A percentile compares a stretch with the other conserved stretches of the same genome.
Evolutionary conservation across 1,140 invertebrate species (phyloP).

Genomic region (Laodelphax striatellus): DNA sequence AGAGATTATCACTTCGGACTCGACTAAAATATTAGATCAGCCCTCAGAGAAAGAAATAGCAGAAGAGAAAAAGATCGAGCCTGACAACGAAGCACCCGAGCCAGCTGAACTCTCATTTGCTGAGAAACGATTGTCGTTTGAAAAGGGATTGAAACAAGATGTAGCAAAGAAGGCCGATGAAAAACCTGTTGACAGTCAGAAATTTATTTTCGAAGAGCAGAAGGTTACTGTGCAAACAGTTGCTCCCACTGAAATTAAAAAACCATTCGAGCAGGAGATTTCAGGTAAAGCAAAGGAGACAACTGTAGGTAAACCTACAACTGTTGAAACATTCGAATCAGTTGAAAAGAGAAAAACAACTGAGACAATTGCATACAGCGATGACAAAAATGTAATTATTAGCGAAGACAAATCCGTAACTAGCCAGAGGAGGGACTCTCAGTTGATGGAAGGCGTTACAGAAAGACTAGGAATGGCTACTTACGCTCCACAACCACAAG

Average conservation of each 20-base stretch:
- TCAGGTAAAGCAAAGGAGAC: constrained; percentile 3
- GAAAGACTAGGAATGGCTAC: constrained; percentile 28
- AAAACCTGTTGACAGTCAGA: background rate
- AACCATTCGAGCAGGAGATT: constrained; percentile 23
- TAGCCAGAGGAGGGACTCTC: constrained; percentile 27
- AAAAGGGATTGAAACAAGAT: constrained; percentile 18
- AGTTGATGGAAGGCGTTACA: constrained; percentile 33
- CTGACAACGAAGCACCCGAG: constrained; percentile 17
- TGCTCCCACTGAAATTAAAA: constrained; percentile 36
- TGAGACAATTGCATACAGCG: background rate
- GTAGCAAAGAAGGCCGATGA: constrained; percentile 6
- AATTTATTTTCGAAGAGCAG: constrained; percentile 10
- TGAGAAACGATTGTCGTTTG: constrained; percentile 25
- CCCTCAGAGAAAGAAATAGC: constrained; percentile 41
- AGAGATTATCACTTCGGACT: constrained; percentile 30
- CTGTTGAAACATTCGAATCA: background rate
- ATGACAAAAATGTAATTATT: background rate
- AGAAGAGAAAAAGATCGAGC: constrained; percentile 20
- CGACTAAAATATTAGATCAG: constrained; percentile 28
- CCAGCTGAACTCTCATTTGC: constrained; percentile 20
- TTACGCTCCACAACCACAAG: constrained; percentile 17
- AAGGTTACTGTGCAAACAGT: constrained; percentile 41
- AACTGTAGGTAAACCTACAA: background rate
- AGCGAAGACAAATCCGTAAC: constrained; percentile 10
- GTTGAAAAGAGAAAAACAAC: background rate